phyloP scores from a whole-genome alignment of 2,888 invertebrate species.

The Tachina grossa region DNA sequence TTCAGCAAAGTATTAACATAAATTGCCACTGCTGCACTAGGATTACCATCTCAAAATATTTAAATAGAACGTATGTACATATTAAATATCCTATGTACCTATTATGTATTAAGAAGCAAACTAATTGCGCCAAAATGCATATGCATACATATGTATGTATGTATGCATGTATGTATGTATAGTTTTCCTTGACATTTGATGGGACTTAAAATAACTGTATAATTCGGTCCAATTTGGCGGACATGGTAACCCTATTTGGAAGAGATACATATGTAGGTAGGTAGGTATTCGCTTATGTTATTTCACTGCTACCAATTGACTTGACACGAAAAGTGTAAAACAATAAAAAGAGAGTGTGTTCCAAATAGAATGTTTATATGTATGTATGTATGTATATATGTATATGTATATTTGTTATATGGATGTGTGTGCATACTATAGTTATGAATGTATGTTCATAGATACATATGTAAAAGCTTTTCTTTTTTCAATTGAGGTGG shows the following conservation, averaged over 20 bases:
- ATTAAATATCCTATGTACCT: no score
- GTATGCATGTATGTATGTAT: background rate
- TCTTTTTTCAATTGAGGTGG: slow-evolving; percentile 61
- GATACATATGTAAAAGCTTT: background rate
- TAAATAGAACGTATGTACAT: background rate
- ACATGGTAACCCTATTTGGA: background rate
- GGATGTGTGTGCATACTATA: background rate
- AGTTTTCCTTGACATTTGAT: no score
- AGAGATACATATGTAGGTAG: background rate
- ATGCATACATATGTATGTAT: background rate
- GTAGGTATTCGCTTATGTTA: background rate
- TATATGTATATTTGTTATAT: background rate
- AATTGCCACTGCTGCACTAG: slow-evolving; percentile 23
- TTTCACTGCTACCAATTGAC: slow-evolving; percentile 49
- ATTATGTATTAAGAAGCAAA: background rate
- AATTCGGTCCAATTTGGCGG: background rate
- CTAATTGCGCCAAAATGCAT: background rate
- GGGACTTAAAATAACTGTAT: background rate
- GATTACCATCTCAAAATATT: background rate
- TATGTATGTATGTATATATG: background rate
- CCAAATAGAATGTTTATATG: slow-evolving; percentile 49
- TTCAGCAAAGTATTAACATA: slow-evolving; percentile 27
- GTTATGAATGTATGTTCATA: background rate
- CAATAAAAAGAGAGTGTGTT: slow-evolving; percentile 62
- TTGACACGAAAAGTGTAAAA: slow-evolving; percentile 58